Conservation (phyloP, 2,797 vertebrate genomes). For the Acrossocheilus wenchowensis region DNA sequence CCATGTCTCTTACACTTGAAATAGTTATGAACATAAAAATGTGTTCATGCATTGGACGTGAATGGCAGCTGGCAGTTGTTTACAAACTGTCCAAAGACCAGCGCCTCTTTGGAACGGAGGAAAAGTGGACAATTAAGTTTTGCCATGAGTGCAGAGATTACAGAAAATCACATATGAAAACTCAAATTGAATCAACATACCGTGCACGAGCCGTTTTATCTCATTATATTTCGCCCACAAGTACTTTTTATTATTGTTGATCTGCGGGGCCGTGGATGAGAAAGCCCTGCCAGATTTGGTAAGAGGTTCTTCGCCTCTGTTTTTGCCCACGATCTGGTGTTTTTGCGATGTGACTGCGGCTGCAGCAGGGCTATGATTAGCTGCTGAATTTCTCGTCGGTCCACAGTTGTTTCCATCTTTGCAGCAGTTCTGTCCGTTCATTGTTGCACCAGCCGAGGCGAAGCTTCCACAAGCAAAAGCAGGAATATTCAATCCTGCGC, state of each 20-base stretch:
- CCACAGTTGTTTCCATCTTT: conserved; percentile 47
- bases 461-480: conserved; percentile 62
- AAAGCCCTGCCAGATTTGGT: conserved; percentile 56
- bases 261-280: conserved; percentile 59
- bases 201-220: conserved; percentile 68
- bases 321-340: conserved; percentile 61
- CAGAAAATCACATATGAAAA: not conserved
- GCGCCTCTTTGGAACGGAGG: not conserved
- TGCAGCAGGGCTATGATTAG: not conserved
- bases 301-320: conserved; percentile 50
- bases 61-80: conserved; percentile 24
- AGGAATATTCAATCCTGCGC: conserved; percentile 51
- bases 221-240: conserved; percentile 69
- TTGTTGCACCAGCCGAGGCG: conserved; percentile 39
- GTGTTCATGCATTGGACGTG: not conserved
- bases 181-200: conserved; percentile 54
- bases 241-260: conserved; percentile 65
- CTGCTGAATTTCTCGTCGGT: conserved; percentile 30
- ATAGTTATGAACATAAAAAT: not conserved
- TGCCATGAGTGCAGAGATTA: not conserved
- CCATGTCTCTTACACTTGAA: not conserved
- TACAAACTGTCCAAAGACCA: conserved; percentile 13
- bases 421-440: conserved; percentile 53
- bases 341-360: conserved; percentile 56
- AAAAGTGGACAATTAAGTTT: not conserved